Evolutionary conservation across 2,113 vertebrate genomes (phyloP).

Genomic region (Odocoileus hemionus): DNA sequence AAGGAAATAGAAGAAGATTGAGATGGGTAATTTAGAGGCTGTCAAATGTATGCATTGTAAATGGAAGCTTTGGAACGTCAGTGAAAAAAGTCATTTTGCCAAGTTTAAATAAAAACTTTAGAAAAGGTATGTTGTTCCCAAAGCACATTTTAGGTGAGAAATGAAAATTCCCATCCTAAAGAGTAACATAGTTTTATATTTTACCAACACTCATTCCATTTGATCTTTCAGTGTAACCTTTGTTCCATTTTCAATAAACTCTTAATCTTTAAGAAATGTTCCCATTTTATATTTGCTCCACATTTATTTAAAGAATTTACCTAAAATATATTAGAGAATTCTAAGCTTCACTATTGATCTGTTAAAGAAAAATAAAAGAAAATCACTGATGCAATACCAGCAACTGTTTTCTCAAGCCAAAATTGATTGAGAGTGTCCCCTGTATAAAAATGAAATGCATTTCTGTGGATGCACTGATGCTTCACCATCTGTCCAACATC

Average conservation of each 20-base stretch:
- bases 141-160: constrained; percentile 45
- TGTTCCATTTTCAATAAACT: constrained; percentile 42
- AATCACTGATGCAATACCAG: constrained; percentile 56
- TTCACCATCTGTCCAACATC: constrained; percentile 88
- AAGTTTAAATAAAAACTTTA: constrained; percentile 48
- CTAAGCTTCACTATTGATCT: constrained; percentile 70
- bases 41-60: not conserved
- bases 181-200: constrained; percentile 14
- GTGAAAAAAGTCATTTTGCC: not conserved
- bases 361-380: constrained; percentile 48
- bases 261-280: not conserved
- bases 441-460: constrained; percentile 86
- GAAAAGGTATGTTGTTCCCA: not conserved
- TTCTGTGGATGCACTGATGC: constrained; percentile 80
- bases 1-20: not conserved
- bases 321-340: constrained; percentile 48
- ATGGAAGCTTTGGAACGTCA: not conserved
- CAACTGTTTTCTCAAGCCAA: constrained; percentile 76
- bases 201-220: constrained; percentile 1
- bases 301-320: constrained; percentile 34
- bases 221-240: not conserved
- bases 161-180: not conserved
- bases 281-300: not conserved
- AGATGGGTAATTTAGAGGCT: not conserved
- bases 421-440: constrained; percentile 76